Conservation (phyloP, 1,140 invertebrate species). For the Apis florea region DNA sequence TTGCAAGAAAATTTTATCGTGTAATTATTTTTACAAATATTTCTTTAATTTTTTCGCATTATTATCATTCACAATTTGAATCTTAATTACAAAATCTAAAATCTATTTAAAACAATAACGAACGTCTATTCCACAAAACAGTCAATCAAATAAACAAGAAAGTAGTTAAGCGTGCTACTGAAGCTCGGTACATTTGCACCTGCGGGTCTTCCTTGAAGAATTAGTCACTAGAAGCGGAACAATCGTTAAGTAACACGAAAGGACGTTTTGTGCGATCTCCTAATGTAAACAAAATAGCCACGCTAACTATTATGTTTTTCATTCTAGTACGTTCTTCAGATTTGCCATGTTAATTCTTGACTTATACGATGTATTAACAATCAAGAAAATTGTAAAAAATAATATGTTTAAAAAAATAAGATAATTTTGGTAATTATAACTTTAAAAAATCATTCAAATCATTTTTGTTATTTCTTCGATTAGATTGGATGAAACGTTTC, state of each 20-base stretch:
- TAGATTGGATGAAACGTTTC: neutral
- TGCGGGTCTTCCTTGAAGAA: conserved; percentile 36
- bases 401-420: neutral
- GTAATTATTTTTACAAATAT: neutral
- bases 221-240: conserved; percentile 40
- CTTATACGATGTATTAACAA: conserved; percentile 16
- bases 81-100: neutral
- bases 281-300: conserved; percentile 23
- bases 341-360: conserved; percentile 42
- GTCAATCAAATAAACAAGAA: conserved; percentile 19
- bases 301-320: neutral
- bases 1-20: conserved; percentile 3
- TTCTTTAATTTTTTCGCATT: neutral
- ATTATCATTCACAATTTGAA: neutral
- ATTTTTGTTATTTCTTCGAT: neutral
- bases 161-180: conserved; percentile 1
- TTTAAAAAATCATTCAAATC: neutral
- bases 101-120: too few species aligned
- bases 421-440: neutral
- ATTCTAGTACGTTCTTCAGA: neutral
- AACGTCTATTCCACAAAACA: neutral
- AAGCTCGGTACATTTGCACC: conserved; percentile 25
- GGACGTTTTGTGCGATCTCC: neutral
- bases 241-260: conserved; percentile 31
- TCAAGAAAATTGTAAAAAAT: neutral